Evolutionary conservation across 2,113 vertebrate species (phyloP), one percentile per base, ranked within the genome.

Genomic region (Ranitomeya imitator): DNA sequence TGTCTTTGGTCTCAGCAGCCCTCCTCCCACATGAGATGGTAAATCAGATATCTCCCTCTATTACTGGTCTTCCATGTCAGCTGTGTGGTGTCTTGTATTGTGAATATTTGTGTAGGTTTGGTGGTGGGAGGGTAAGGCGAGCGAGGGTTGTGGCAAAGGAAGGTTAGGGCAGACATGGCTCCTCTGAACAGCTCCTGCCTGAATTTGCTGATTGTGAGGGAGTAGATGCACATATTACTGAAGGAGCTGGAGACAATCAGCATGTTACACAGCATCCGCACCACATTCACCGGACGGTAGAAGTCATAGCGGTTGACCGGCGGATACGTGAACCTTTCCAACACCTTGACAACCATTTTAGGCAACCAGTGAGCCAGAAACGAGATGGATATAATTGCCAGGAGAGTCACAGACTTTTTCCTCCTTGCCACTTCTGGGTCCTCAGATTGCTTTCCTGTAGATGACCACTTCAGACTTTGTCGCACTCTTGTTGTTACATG

Each of bases 191-290:
- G 67, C 51, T 90, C 85, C 26, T 89, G 63, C 23, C 88, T 65
- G 81, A 90, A 90, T 76, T 85, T 89, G 16, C 65, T 71, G 74
- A 89, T 63, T 23, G 85, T 84, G n/a, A 90, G 55, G 1, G 90
- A 81, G 76, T 88, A 90, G 81, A 90, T 77, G 3, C 88, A 89
- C 13, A 89, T n/a, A 59, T 89, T 87, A 52, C 85, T 89, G 67
- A 86, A 87, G 11, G 88, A 87, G 57, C 85, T 89, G 23, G 87
- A 67, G 57, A 85, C 59, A 65, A 85, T 86, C 9, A 90, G 85
- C 88, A 87, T 89, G 71, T 89, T 86, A 55, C 71, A 71, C 0
- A 74, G 16, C 80, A 85, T 89, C 18, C 88, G 57, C 26, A 83
- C 83, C 61, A 90, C 82, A 16, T 86, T 86, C 0, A 89, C 67